A percentile compares a stretch with the other conserved stretches of the same genome.
Conservation (phyloP, 2,797 vertebrate species). For the Danio tinwini region DNA sequence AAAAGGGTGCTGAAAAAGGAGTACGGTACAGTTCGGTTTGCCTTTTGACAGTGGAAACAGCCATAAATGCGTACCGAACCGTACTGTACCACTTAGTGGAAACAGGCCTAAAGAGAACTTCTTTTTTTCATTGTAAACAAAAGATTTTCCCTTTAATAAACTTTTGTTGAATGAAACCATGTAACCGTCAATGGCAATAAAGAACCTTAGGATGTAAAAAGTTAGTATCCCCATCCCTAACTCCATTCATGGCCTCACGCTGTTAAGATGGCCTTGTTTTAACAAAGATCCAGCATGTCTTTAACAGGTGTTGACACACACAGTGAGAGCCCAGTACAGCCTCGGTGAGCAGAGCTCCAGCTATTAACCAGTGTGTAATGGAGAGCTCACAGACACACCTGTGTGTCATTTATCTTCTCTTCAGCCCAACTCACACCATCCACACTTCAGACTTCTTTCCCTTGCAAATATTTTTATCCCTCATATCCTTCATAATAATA, state of each 20-base stretch:
- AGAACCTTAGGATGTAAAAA: too few species aligned
- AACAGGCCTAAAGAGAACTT: too few species aligned
- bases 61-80: too few species aligned
- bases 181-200: too few species aligned
- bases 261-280: constrained; percentile 14
- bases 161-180: too few species aligned
- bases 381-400: constrained; percentile 32
- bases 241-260: not conserved
- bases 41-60: too few species aligned
- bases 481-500: constrained; percentile 2
- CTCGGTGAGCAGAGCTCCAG: constrained; percentile 12
- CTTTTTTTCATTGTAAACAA: too few species aligned
- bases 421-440: not conserved
- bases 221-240: not conserved
- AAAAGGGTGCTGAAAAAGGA: too few species aligned
- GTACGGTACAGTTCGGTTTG: too few species aligned
- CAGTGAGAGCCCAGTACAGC: constrained; percentile 7
- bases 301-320: constrained; percentile 24
- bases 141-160: too few species aligned
- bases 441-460: not conserved
- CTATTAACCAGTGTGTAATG: constrained; percentile 31
- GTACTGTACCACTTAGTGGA: too few species aligned
- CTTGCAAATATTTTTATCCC: not conserved
- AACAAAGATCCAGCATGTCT: constrained; percentile 35
- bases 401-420: constrained; percentile 40